Evolutionary conservation across 2,797 vertebrate genomes (phyloP).

Genomic region (Pangasius larnaudii): DNA sequence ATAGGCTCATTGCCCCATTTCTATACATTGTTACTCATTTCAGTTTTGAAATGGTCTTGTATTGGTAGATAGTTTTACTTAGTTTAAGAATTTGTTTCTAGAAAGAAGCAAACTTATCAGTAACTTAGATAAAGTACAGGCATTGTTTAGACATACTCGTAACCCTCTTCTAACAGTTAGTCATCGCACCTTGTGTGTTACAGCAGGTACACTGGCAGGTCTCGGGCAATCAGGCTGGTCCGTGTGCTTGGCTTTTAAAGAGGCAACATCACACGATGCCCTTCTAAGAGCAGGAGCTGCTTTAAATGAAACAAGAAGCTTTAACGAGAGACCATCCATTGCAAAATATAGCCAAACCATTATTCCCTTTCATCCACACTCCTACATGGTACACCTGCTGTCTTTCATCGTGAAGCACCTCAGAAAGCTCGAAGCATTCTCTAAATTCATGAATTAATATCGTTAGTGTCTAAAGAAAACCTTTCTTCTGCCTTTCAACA

Average conservation of each 20-base stretch:
- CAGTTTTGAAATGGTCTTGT: neutral
- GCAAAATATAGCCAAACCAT: conserved; percentile 3
- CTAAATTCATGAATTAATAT: neutral
- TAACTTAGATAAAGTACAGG: no score
- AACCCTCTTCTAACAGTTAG: neutral
- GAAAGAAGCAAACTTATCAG: no score
- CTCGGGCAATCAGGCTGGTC: conserved; percentile 61
- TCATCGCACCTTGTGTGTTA: conserved; percentile 66
- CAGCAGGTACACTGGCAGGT: conserved; percentile 71
- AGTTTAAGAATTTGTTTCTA: no score
- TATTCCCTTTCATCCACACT: conserved; percentile 30
- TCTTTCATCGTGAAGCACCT: conserved; percentile 36
- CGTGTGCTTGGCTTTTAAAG: conserved; percentile 60
- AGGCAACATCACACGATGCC: conserved; percentile 70
- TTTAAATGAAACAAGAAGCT: conserved; percentile 55
- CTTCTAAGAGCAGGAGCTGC: conserved; percentile 71
- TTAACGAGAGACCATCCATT: conserved; percentile 16
- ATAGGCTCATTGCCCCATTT: neutral
- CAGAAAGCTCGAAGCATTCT: neutral
- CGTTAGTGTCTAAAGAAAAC: neutral
- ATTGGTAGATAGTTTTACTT: neutral
- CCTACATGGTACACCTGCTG: conserved; percentile 33
- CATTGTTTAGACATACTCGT: neutral
- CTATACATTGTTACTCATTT: neutral
- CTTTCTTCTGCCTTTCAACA: neutral